These are phyloP conservation scores for Drosophila pectinifera DNA, from an alignment of 1,140 invertebrate genomes.

Conservation along the genomic window DNA sequence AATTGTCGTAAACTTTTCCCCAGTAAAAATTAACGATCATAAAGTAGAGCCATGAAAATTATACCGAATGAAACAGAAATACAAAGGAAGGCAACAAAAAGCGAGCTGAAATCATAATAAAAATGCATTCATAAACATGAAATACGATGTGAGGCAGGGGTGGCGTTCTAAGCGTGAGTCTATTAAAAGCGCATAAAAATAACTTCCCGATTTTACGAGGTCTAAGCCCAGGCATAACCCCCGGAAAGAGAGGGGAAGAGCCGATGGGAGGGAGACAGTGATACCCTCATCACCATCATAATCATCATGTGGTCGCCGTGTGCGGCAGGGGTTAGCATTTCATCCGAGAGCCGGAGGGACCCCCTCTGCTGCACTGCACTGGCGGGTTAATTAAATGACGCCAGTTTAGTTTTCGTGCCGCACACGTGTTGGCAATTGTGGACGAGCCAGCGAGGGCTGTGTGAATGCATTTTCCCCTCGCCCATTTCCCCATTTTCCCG, in stretches of 20 bases:
- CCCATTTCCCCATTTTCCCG: constrained; percentile 23
- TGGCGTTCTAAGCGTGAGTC: constrained; percentile 68
- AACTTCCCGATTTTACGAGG: constrained; percentile 75
- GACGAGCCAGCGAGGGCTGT: not conserved
- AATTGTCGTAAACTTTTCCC: constrained; percentile 59
- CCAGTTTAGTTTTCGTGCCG: constrained; percentile 63
- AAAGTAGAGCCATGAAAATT: constrained; percentile 67
- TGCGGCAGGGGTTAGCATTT: constrained; percentile 18
- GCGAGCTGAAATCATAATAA: constrained; percentile 72
- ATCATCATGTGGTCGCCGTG: constrained; percentile 54
- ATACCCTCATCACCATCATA: constrained; percentile 60
- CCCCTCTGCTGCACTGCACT: constrained; percentile 53
- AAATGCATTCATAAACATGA: constrained; percentile 82
- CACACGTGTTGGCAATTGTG: constrained; percentile 78
- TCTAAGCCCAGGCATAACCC: constrained; percentile 43
- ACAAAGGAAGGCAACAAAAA: constrained; percentile 31
- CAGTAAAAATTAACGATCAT: constrained; percentile 63
- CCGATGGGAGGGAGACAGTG: constrained; percentile 23
- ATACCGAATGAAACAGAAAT: constrained; percentile 54
- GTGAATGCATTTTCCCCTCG: constrained; percentile 24
- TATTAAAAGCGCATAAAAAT: constrained; percentile 84
- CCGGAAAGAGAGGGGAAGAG: constrained; percentile 3
- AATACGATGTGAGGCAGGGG: constrained; percentile 59
- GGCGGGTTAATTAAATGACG: constrained; percentile 80
- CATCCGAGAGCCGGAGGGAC: not conserved